Base-by-base conservation (phyloP, 2,797 vertebrate species). In the Gambelia wislizenii region DNA sequence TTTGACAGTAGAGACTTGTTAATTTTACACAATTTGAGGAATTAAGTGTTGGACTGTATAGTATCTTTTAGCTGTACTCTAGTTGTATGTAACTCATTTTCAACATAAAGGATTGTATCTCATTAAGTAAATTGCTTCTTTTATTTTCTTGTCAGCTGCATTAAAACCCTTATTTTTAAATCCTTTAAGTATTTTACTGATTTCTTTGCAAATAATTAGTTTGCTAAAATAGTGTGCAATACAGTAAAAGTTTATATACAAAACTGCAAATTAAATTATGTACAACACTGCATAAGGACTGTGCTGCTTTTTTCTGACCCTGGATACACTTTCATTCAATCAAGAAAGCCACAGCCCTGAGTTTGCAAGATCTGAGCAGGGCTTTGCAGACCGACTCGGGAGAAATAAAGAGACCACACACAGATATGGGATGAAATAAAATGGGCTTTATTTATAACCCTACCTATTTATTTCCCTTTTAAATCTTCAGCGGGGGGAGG, bases 121-220 rank as follows among this genome's bases (percentile, higher is more conserved):
- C 95, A 96, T 96, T 94, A 94, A 96, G 95, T 95, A 95, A 94
- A 96, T 95, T 95, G 95, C 95, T 96, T 96, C 95, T 96, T 95
- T 96, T 86, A 94, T 95, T 96, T 95, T 96, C 94, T 95, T 96
- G 95, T 96, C 96, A 94, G 95, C 96, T 95, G 94, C 96, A 96
- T 96, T 96, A 96, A 96, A 96, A 94, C 96, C 94, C 95, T 95
- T 96, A 95, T 96, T 96, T 96, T 96, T 96, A 96, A 96, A 96
- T 95, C 94, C 95, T 94, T 95, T 95, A 95, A 91, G 95, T 95
- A 95, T 95, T 95, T 95, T 96, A 94, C 94, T 94, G 94, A 93
- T 95, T 96, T 96, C 59, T 96, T 96, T 96, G 94, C 94, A 96
- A 94, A 95, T 95, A 93, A 91, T 93, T 96, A 96, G 95, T 94